Evolutionary conservation across 2,797 vertebrate genomes (phyloP), one percentile per base, ranked within the genome.

Genomic region (Onychomys arenicola): DNA sequence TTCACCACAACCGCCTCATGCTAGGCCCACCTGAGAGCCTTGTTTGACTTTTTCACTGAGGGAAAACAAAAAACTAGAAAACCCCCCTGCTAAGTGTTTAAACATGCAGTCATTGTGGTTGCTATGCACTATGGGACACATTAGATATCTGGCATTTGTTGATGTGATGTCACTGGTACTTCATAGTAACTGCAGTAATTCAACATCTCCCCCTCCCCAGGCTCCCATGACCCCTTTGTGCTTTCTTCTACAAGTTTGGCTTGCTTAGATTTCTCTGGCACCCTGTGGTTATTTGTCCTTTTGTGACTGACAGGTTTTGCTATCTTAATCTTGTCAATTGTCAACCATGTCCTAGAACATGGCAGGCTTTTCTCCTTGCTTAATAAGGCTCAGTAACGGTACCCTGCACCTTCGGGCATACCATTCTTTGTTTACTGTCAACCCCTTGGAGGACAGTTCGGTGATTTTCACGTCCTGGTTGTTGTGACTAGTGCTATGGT

Each of bases 321-420:
- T 55, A 6, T 37, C 67, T n/a, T 25, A 5, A 25, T 81, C 29
- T 37, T 34, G 40, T 49, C 14, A 23, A n/a, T n/a, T 2, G 59
- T 46, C 49, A 61, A 57, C 8, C 7, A 1, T 40, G 2, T 29
- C 27, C 2, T 67, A 82, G 17, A 46, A 34, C 40, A n/a, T 29
- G 7, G 27, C 40, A 73, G 55, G 17, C 29, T 63, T 61, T 63
- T 12, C 77, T 86, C 9, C 23, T 4, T 82, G 19, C n/a, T 46
- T 7, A 37, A 52, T 7, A 37, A 52, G 25, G 27, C 16, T 75
- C 16, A 49, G 29, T 34, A 52, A 40, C 32, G 25, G 23, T 52
- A 16, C 7, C 32, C 43, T 23, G 8, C 29, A 25, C 4, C 2
- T 4, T 19, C 32, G 1, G 27, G 5, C 16, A n/a, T 23, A 6